Evolutionary conservation across 2,888 invertebrate genomes (phyloP).

Genomic region (Drosophila cracens): DNA sequence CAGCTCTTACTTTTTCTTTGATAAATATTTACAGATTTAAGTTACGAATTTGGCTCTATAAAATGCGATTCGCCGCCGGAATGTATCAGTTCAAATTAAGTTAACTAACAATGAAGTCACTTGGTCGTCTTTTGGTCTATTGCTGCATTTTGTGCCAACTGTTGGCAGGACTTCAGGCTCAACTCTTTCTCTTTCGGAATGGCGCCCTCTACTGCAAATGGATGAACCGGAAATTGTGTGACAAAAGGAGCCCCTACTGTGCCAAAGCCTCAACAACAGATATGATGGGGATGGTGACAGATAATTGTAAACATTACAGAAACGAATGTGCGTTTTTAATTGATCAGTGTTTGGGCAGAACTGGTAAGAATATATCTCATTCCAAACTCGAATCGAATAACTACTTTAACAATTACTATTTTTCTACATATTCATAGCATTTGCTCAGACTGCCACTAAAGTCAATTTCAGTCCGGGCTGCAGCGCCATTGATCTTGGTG

Average conservation of each 20-base stretch:
- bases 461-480: neutral
- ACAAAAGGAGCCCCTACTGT: slow-evolving; percentile 34
- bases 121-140: neutral
- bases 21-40: slow-evolving; percentile 39
- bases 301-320: slow-evolving; percentile 49
- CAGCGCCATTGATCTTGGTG: neutral
- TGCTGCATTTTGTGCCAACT: slow-evolving; percentile 21
- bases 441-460: neutral
- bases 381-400: neutral
- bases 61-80: neutral
- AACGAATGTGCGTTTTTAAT: slow-evolving; percentile 52
- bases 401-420: neutral
- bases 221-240: slow-evolving; percentile 38
- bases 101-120: slow-evolving; percentile 24
- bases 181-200: slow-evolving; percentile 39
- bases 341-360: slow-evolving; percentile 43
- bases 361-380: slow-evolving; percentile 34
- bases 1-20: slow-evolving; percentile 26
- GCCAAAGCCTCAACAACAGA: neutral
- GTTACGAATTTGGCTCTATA: slow-evolving; percentile 29
- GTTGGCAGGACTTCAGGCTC: slow-evolving; percentile 27
- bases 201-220: slow-evolving; percentile 53
- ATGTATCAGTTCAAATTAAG: slow-evolving; percentile 25
- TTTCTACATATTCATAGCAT: slow-evolving; percentile 15
- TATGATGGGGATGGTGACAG: accelerated